These are phyloP conservation scores for Junonia oenone DNA, from an alignment of 2,888 invertebrate genomes.

Conservation along the genomic window DNA sequence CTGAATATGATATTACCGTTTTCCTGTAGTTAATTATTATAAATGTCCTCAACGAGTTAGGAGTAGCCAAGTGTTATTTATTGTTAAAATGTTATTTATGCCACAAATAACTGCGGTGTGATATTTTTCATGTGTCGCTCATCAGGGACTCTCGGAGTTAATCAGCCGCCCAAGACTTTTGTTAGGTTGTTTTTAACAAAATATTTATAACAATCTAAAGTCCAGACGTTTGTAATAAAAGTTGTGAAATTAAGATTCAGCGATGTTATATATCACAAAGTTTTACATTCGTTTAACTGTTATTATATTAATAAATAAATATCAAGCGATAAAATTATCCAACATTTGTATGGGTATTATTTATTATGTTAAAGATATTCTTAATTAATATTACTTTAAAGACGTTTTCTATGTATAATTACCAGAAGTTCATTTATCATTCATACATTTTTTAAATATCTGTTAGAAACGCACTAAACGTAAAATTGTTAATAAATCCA, in stretches of 20 bases:
- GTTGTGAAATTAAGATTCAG: not conserved
- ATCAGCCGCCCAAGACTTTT: constrained; percentile 34
- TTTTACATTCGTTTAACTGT: too few species aligned
- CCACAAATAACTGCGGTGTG: constrained; percentile 31
- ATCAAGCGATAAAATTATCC: too few species aligned
- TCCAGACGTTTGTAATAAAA: not conserved
- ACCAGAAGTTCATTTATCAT: not conserved
- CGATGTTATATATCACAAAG: not conserved
- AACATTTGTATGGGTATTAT: too few species aligned
- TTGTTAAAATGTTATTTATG: constrained; percentile 33
- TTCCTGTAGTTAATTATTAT: constrained; percentile 28
- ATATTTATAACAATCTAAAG: constrained; percentile 2
- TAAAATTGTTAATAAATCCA: not conserved
- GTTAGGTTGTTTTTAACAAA: constrained; percentile 10
- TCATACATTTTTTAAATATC: not conserved
- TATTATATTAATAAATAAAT: too few species aligned
- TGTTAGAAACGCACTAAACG: not conserved
- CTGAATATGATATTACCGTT: constrained; percentile 22
- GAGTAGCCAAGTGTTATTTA: constrained; percentile 24
- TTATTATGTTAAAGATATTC: too few species aligned
- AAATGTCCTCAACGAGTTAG: constrained; percentile 25
- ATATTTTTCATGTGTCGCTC: constrained; percentile 32
- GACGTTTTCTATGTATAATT: not conserved
- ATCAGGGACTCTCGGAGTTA: constrained; percentile 20
- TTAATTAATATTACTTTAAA: too few species aligned